phyloP scores from a whole-genome alignment of 2,113 vertebrate species.

The Poecilia latipinna region DNA sequence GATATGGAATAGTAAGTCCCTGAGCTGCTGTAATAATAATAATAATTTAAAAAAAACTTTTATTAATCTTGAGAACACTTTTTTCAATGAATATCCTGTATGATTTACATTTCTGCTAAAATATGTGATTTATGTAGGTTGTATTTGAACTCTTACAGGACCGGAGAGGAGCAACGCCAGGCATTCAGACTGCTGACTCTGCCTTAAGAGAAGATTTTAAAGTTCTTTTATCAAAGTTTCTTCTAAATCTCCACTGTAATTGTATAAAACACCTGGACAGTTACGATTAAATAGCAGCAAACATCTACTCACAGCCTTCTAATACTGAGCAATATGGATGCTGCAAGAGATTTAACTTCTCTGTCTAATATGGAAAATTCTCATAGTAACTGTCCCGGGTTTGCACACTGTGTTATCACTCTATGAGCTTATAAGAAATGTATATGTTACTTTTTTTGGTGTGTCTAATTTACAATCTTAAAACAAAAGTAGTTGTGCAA shows the following conservation, averaged over 20 bases:
- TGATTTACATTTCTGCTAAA: neutral
- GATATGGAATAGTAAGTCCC: no score
- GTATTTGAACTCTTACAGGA: conserved; percentile 19
- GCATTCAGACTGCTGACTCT: conserved; percentile 13
- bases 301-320: neutral
- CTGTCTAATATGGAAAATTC: conserved; percentile 1
- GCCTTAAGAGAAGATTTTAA: conserved; percentile 9
- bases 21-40: no score
- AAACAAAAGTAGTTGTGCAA: neutral
- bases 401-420: neutral
- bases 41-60: no score
- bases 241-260: conserved; percentile 3
- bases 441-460: neutral
- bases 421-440: neutral
- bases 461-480: neutral
- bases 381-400: neutral
- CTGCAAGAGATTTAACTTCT: neutral
- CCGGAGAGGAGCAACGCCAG: neutral
- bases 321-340: neutral
- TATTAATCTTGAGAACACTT: no score
- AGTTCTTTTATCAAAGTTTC: conserved; percentile 8
- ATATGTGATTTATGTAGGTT: neutral
- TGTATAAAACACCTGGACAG: neutral
- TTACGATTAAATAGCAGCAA: neutral
- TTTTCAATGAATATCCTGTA: no score